These are phyloP conservation scores for Wiebesia pumilae DNA, from an alignment of 1,140 invertebrate species.

Conservation along the genomic window DNA sequence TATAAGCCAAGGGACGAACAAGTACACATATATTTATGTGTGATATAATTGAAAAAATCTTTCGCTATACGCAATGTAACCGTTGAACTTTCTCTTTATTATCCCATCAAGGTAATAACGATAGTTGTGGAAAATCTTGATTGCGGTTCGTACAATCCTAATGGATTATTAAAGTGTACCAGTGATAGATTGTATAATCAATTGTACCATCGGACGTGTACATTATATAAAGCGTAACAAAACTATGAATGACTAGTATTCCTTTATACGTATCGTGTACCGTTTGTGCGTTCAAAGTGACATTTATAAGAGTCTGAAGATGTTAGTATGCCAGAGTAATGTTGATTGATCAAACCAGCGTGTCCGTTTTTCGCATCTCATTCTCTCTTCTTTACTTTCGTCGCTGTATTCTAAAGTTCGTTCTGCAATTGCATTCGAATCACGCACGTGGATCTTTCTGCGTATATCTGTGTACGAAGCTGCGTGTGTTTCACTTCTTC, in stretches of 20 bases:
- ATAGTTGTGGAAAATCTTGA: background rate
- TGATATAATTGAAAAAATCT: background rate
- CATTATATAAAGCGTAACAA: background rate
- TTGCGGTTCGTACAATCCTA: background rate
- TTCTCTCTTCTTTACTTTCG: constrained; percentile 12
- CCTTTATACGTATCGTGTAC: background rate
- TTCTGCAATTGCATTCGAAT: constrained; percentile 40
- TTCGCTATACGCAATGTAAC: background rate
- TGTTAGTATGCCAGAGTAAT: background rate
- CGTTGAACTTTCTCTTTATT: too few relatives aligned
- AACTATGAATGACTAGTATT: background rate
- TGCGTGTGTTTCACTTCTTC: background rate
- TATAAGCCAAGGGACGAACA: too few relatives aligned
- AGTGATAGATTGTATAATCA: background rate
- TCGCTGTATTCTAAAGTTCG: background rate
- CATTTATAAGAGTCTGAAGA: background rate
- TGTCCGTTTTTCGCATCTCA: background rate
- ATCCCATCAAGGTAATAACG: background rate
- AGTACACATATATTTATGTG: too few relatives aligned
- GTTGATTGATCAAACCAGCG: constrained; percentile 34
- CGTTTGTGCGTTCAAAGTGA: background rate
- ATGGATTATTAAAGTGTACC: background rate
- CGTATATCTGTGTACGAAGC: too few relatives aligned
- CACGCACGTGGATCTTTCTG: background rate
- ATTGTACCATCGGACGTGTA: background rate